phyloP scores from a whole-genome alignment of 2,797 vertebrate species.

The Microhierax caerulescens region DNA sequence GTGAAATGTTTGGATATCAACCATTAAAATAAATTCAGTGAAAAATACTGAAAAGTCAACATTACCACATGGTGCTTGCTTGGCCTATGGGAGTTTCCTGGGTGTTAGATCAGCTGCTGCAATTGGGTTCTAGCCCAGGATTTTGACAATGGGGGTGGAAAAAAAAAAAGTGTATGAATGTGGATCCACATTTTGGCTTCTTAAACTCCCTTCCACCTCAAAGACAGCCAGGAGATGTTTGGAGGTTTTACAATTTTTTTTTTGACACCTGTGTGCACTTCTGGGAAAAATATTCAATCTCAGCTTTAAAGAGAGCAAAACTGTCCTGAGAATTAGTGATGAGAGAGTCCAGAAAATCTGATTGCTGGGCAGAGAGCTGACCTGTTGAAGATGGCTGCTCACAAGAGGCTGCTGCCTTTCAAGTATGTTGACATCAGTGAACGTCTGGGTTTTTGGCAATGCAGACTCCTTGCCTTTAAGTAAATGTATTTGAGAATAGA shows the following conservation, averaged over 20 bases:
- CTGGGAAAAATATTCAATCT: background rate
- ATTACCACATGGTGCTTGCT: background rate
- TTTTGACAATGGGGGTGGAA: background rate
- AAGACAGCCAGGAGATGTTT: background rate
- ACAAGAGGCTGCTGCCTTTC: background rate
- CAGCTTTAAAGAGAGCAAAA: background rate
- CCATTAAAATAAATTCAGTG: background rate
- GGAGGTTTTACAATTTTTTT: background rate
- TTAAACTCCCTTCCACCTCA: background rate
- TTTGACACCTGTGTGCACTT: background rate
- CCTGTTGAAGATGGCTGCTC: background rate
- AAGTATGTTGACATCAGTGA: background rate
- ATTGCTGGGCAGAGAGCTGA: background rate
- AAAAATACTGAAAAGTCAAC: background rate
- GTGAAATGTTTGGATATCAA: background rate
- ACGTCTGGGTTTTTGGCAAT: background rate
- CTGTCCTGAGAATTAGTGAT: background rate
- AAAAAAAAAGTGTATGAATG: fast-evolving
- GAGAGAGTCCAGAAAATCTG: background rate
- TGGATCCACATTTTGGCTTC: background rate
- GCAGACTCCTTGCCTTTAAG: conserved; percentile 40
- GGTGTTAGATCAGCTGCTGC: background rate
- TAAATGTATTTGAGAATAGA: conserved; percentile 59
- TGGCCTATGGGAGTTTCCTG: background rate
- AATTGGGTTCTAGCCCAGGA: background rate